Evolutionary conservation across 2,797 vertebrate species (phyloP).

Genomic region (Alfaro cultratus): DNA sequence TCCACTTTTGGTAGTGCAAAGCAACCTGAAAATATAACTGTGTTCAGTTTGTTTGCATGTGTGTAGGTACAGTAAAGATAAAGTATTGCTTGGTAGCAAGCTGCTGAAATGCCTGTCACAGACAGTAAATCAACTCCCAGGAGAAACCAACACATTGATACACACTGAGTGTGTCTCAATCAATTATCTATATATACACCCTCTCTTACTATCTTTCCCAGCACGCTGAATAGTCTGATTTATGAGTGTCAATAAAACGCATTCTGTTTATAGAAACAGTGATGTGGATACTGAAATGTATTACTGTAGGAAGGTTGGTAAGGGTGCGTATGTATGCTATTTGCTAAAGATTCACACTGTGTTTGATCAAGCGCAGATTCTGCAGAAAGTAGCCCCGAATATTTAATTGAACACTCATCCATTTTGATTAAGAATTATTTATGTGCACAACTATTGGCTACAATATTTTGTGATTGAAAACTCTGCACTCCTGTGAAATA

Average conservation of each 20-base stretch:
- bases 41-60: slow-evolving; percentile 3
- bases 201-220: slow-evolving; percentile 27
- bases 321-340: background rate
- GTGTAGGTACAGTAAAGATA: background rate
- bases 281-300: slow-evolving; percentile 49
- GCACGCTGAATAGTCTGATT: slow-evolving; percentile 51
- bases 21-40: background rate
- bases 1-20: background rate
- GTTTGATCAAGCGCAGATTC: slow-evolving; percentile 14
- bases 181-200: slow-evolving; percentile 55
- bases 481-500: background rate
- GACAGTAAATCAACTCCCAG: slow-evolving; percentile 45
- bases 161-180: slow-evolving; percentile 33
- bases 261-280: slow-evolving; percentile 54
- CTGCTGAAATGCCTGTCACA: slow-evolving; percentile 29
- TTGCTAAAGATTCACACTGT: background rate
- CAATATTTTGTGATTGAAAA: background rate
- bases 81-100: background rate
- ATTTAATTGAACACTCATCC: background rate
- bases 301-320: slow-evolving; percentile 8
- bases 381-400: background rate
- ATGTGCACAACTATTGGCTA: background rate
- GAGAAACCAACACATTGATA: slow-evolving; percentile 4
- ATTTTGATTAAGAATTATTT: background rate
- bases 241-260: slow-evolving; percentile 59